Percentiles rank a stretch among this genome's conserved stretches.
phyloP scores from a whole-genome alignment of 2,113 vertebrate genomes.

The Dasyprocta punctata region DNA sequence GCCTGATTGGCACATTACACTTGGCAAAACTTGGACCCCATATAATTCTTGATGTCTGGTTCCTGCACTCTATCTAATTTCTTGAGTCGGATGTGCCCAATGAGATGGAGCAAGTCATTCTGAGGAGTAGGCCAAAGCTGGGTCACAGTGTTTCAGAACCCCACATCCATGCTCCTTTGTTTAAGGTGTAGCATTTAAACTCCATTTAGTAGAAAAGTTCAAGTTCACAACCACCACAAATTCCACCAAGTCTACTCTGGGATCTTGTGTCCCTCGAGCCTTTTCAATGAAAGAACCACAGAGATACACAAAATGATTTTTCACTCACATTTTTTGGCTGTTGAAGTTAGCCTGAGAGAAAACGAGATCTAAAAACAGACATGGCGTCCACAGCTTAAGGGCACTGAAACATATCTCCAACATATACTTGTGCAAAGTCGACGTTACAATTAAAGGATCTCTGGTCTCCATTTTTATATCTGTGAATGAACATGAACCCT shows the following conservation, averaged over 20 bases:
- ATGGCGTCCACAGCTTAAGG: neutral
- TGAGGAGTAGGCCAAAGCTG: neutral
- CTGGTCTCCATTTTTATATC: neutral
- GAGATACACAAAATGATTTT: neutral
- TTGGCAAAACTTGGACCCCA: neutral
- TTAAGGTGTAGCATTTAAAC: neutral
- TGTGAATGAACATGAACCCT: neutral
- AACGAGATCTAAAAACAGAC: neutral
- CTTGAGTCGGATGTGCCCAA: neutral
- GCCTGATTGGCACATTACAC: neutral
- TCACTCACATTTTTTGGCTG: neutral
- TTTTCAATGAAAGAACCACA: constrained; percentile 26
- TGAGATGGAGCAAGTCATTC: neutral
- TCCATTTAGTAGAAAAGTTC: neutral
- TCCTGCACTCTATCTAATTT: neutral
- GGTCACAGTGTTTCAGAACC: neutral
- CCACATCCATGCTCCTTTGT: neutral
- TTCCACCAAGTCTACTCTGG: neutral
- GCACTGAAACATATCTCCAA: neutral
- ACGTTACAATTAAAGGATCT: neutral
- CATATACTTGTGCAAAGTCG: neutral
- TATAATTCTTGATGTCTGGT: neutral
- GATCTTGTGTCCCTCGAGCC: neutral
- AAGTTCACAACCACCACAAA: neutral
- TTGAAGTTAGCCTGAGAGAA: neutral